Evolutionary conservation across 1,140 invertebrate genomes (phyloP).

Genomic region (Drosophila sulfurigaster): DNA sequence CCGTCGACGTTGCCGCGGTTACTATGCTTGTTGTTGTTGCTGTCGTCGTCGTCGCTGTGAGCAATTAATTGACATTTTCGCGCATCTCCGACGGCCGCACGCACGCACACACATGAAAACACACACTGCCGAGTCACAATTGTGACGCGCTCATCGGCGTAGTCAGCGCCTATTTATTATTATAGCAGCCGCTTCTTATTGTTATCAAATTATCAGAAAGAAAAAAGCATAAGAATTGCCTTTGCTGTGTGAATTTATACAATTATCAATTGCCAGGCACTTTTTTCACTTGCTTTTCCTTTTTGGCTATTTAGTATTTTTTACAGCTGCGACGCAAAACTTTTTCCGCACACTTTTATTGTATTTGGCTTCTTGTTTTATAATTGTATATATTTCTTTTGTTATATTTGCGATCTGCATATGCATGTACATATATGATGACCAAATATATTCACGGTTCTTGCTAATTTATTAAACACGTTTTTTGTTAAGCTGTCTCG

Average conservation of each 20-base stretch:
- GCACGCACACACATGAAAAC: conserved; percentile 33
- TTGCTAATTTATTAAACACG: conserved; percentile 56
- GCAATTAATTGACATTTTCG: conserved; percentile 74
- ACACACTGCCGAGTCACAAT: conserved; percentile 19
- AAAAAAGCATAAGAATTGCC: conserved; percentile 32
- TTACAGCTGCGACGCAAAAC: conserved; percentile 42
- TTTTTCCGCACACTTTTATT: conserved; percentile 1
- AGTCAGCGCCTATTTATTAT: conserved; percentile 15
- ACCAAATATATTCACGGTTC: conserved; percentile 7
- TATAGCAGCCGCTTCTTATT: conserved; percentile 45
- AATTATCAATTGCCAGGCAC: conserved; percentile 37
- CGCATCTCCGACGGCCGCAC: conserved; percentile 54
- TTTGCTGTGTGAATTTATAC: conserved; percentile 37
- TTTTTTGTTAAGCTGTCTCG: conserved; percentile 48
- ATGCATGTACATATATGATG: background rate
- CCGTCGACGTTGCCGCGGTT: background rate
- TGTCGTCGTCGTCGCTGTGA: conserved; percentile 40
- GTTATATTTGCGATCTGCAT: conserved; percentile 5
- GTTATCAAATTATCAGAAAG: conserved; percentile 73
- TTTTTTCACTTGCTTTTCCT: conserved; percentile 37
- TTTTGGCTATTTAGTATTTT: conserved; percentile 39
- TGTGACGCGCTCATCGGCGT: conserved; percentile 17
- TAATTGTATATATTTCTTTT: background rate
- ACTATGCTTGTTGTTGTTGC: conserved; percentile 37
- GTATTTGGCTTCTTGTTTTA: conserved; percentile 6